phyloP scores from a whole-genome alignment of 2,113 vertebrate species.

The Fregetta grallaria region DNA sequence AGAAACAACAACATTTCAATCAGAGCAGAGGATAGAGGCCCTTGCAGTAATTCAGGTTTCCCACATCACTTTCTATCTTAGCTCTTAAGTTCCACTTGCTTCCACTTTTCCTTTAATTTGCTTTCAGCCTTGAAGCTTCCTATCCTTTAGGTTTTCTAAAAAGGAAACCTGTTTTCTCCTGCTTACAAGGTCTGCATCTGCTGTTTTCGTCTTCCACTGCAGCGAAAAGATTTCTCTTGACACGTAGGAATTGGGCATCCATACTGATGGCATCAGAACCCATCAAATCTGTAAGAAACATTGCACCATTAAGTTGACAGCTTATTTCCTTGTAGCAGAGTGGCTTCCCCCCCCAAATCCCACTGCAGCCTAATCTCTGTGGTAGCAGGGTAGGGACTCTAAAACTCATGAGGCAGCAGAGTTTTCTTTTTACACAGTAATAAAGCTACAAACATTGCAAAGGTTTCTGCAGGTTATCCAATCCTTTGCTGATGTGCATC shows the following conservation, averaged over 20 bases:
- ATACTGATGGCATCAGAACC: accelerated
- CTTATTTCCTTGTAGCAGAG: neutral
- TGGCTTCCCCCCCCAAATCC: neutral
- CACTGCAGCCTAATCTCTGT: accelerated
- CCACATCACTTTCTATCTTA: neutral
- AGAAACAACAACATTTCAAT: neutral
- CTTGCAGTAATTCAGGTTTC: accelerated
- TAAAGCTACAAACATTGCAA: neutral
- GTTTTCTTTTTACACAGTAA: too few relatives aligned
- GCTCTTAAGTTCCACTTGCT: neutral
- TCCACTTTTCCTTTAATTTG: neutral
- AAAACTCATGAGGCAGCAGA: neutral
- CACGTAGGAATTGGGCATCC: accelerated
- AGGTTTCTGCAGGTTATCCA: neutral
- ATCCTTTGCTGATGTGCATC: accelerated
- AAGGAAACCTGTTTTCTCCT: neutral
- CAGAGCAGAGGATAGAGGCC: neutral
- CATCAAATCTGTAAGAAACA: accelerated
- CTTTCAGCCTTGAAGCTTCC: neutral
- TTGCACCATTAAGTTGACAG: neutral
- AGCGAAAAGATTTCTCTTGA: accelerated
- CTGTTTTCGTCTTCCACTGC: neutral
- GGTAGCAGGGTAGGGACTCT: neutral
- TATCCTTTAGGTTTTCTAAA: neutral
- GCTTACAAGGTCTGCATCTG: neutral